phyloP scores from a whole-genome alignment of 2,113 vertebrate species.

The Gymnocephalus cernua region DNA sequence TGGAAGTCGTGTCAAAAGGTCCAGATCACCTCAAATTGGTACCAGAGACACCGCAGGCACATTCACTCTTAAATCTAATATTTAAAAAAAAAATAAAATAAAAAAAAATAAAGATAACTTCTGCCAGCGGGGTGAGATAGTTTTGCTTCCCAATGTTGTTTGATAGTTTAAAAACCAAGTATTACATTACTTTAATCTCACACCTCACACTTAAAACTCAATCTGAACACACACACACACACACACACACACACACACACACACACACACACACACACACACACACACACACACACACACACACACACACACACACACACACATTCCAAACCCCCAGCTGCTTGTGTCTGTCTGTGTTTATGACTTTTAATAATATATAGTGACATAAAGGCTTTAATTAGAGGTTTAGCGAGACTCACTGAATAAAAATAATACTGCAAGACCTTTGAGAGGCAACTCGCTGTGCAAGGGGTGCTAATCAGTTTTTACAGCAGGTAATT shows the following conservation, averaged over 20 bases:
- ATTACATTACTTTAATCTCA: conserved; percentile 49
- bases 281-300: neutral
- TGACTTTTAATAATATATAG: conserved; percentile 81
- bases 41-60: conserved; percentile 63
- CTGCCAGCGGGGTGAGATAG: neutral
- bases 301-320: neutral
- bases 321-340: conserved; percentile 54
- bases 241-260: conserved; percentile 2
- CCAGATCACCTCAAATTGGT: conserved; percentile 77
- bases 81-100: conserved; percentile 33
- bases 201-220: conserved; percentile 21
- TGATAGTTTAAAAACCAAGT: conserved; percentile 37
- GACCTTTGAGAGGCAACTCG: conserved; percentile 50
- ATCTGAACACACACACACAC: neutral
- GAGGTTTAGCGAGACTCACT: conserved; percentile 49
- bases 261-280: neutral
- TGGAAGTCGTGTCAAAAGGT: conserved; percentile 61
- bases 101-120: conserved; percentile 28
- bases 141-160: conserved; percentile 9
- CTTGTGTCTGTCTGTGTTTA: conserved; percentile 77
- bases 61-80: conserved; percentile 8
- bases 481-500: conserved; percentile 83
- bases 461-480: conserved; percentile 67
- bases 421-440: conserved; percentile 72
- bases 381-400: conserved; percentile 76